These are phyloP conservation scores for Kradibia gibbosae DNA, from an alignment of 1,140 invertebrate genomes.

Conservation along the genomic window DNA sequence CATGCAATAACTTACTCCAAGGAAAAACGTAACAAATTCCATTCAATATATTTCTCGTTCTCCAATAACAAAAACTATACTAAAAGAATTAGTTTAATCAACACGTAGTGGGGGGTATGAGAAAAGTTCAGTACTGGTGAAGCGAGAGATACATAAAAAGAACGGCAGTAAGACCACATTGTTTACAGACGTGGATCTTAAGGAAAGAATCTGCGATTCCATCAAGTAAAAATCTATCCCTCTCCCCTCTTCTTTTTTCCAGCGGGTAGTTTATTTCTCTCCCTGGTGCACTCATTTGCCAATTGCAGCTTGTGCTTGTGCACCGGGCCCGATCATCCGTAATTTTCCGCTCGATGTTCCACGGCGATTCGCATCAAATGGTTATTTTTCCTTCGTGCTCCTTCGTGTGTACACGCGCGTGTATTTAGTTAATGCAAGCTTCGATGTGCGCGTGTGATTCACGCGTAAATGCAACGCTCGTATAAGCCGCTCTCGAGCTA, in stretches of 20 bases:
- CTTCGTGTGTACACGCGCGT: neutral
- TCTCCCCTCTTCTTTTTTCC: neutral
- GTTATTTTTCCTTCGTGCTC: conserved; percentile 8
- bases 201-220: neutral
- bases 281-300: conserved; percentile 50
- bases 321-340: conserved; percentile 58
- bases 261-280: conserved; percentile 48
- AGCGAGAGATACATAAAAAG: neutral
- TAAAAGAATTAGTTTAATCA: neutral
- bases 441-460: neutral
- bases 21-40: too few species aligned
- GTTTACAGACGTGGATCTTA: conserved; percentile 2
- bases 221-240: conserved; percentile 26
- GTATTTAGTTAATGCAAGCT: neutral
- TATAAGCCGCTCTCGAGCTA: neutral
- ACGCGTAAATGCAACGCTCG: neutral
- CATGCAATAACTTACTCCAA: too few species aligned
- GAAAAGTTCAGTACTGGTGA: neutral
- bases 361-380: neutral
- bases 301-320: conserved; percentile 54
- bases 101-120: neutral
- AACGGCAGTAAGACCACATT: neutral
- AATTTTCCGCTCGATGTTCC: conserved; percentile 66
- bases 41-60: too few species aligned
- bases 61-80: neutral